phyloP scores from a whole-genome alignment of 2,113 vertebrate genomes.

The Microcebus murinus region DNA sequence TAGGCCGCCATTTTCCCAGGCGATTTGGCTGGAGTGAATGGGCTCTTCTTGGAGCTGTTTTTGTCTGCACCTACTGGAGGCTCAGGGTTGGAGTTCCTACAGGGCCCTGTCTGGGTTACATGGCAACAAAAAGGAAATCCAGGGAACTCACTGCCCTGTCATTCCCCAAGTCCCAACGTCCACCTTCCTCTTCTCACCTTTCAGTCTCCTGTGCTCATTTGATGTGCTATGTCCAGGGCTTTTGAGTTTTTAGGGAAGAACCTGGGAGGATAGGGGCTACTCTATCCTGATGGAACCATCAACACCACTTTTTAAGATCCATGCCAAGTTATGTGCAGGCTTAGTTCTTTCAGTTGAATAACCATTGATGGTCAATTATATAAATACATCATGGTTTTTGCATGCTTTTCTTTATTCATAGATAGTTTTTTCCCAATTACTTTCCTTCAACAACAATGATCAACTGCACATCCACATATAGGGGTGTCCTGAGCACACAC shows the following conservation, averaged over 20 bases:
- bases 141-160: no score
- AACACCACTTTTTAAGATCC: rapidly evolving
- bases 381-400: not conserved
- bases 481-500: not conserved
- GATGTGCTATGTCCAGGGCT: no score
- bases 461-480: not conserved
- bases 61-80: not conserved
- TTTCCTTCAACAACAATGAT: not conserved
- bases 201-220: no score
- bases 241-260: no score
- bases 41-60: not conserved
- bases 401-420: not conserved
- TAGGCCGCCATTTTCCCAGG: no score
- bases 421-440: not conserved
- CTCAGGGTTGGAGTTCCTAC: no score
- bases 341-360: not conserved
- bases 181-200: no score
- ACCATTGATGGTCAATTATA: not conserved
- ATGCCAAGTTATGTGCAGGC: rapidly evolving
- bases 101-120: not conserved
- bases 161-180: no score
- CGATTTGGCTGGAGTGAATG: rapidly evolving
- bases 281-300: not conserved
- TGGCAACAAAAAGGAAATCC: no score
- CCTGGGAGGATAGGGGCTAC: no score